These are phyloP conservation scores for Zosterops borbonicus DNA, from an alignment of 2,113 vertebrate genomes.

Conservation along the genomic window DNA sequence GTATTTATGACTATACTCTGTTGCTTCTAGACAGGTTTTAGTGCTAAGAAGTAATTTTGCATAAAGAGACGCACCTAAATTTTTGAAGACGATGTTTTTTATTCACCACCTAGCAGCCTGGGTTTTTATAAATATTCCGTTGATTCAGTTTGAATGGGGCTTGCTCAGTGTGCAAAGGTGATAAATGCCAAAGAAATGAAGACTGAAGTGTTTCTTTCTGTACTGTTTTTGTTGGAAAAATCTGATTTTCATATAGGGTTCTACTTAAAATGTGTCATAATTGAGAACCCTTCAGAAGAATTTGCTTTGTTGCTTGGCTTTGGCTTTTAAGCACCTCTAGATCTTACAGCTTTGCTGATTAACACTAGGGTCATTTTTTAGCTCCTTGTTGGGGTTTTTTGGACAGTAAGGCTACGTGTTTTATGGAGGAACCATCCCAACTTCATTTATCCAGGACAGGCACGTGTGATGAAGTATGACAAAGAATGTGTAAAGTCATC, in stretches of 20 bases:
- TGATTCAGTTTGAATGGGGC: neutral
- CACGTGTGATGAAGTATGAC: neutral
- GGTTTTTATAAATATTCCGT: neutral
- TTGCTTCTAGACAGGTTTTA: neutral
- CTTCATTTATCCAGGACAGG: neutral
- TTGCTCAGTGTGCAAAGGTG: neutral
- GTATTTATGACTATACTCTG: neutral
- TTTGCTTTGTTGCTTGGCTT: neutral
- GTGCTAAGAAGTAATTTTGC: neutral
- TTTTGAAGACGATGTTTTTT: neutral
- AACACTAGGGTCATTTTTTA: neutral
- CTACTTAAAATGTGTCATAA: neutral
- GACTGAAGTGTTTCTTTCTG: neutral
- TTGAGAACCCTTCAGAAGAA: neutral
- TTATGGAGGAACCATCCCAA: neutral
- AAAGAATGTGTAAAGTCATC: neutral
- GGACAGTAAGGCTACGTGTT: neutral
- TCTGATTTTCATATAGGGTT: neutral
- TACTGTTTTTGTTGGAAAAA: neutral
- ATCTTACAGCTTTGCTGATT: neutral
- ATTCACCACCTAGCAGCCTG: neutral
- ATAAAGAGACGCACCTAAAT: neutral
- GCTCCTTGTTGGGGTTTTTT: neutral
- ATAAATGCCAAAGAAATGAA: neutral
- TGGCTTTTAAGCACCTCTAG: constrained; percentile 9